Evolutionary conservation across 2,797 vertebrate genomes (phyloP).

Genomic region (Aselliscus stoliczkanus): DNA sequence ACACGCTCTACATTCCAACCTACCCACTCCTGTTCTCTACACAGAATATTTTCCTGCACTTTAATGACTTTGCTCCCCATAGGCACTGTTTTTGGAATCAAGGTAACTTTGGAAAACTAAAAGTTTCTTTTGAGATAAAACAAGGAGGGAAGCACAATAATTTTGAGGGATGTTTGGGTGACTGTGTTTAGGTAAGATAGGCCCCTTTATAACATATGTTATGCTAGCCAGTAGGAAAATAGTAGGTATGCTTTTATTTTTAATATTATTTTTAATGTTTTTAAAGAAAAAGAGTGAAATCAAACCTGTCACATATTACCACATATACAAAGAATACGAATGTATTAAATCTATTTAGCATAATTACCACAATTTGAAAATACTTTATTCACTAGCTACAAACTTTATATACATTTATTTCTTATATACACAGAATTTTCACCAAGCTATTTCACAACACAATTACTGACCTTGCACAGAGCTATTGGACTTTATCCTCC

Average conservation of each 20-base stretch:
- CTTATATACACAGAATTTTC: constrained; percentile 1
- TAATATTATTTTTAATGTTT: constrained; percentile 39
- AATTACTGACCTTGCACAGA: not conserved
- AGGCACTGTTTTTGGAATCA: not conserved
- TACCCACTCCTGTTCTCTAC: not conserved
- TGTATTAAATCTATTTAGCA: not conserved
- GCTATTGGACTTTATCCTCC: not conserved
- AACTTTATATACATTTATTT: not conserved
- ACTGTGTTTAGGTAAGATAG: not conserved
- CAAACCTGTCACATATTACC: not conserved
- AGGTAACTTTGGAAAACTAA: not conserved
- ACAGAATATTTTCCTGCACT: not conserved
- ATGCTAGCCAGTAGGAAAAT: not conserved
- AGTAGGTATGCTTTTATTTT: constrained; percentile 7
- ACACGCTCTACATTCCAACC: not conserved
- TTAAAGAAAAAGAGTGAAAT: constrained; percentile 16
- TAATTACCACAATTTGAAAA: constrained; percentile 56
- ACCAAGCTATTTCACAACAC: constrained; percentile 7
- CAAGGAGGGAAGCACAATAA: not conserved
- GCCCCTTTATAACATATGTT: not conserved
- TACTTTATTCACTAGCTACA: constrained; percentile 50
- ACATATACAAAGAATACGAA: not conserved
- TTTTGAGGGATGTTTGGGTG: not conserved
- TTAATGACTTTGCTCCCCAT: not conserved
- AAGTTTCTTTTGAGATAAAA: not conserved